phyloP scores from a whole-genome alignment of 2,113 vertebrate species.

The Orycteropus afer region DNA sequence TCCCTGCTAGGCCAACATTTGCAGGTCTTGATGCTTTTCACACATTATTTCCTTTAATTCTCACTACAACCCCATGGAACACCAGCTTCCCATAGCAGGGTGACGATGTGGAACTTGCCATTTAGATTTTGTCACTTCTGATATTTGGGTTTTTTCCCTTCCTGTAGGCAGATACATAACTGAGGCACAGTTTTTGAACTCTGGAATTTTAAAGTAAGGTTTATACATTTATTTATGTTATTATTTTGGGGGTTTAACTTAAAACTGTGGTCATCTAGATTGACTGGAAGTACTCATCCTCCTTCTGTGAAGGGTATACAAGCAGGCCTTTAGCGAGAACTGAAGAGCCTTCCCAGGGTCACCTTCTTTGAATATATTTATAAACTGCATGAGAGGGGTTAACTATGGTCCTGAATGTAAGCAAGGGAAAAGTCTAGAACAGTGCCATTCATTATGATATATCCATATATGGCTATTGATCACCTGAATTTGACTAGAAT shows the following conservation, averaged over 20 bases:
- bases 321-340: not conserved
- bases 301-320: not conserved
- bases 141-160: not conserved
- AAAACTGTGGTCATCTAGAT: not conserved
- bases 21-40: not conserved
- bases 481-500: not conserved
- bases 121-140: not conserved
- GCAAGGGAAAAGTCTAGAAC: not conserved
- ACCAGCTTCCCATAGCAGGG: not conserved
- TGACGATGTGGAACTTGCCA: not conserved
- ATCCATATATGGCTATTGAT: not conserved
- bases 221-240: not conserved
- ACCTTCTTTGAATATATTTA: not conserved
- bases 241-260: slow-evolving; percentile 22
- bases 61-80: not conserved
- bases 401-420: not conserved
- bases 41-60: not conserved
- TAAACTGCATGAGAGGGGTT: not conserved
- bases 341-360: not conserved
- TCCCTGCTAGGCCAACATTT: not conserved
- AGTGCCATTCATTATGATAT: not conserved
- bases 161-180: not conserved
- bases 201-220: not conserved
- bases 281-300: not conserved
- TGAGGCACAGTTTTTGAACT: not conserved